Conservation (phyloP, 2,113 vertebrate genomes). For the Pangasianodon gigas region DNA sequence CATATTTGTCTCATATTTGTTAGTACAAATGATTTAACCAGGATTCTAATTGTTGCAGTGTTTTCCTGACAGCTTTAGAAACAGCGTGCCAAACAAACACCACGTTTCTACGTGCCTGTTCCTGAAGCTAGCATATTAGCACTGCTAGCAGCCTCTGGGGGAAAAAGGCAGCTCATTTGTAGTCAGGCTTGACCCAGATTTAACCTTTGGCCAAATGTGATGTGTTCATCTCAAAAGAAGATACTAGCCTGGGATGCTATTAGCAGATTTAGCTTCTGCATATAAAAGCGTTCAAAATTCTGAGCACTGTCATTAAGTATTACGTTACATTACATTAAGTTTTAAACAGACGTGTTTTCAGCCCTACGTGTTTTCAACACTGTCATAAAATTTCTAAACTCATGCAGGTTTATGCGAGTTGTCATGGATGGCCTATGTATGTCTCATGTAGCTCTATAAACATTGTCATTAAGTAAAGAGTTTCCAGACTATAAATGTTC, state of each 20-base stretch:
- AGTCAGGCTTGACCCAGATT: not conserved
- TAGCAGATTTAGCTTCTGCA: not conserved
- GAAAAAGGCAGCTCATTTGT: not conserved
- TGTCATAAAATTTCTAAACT: no score
- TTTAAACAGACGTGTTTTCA: not conserved
- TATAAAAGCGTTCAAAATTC: no score
- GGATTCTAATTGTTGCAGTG: constrained; percentile 26
- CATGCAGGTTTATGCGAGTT: not conserved
- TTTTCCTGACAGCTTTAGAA: not conserved
- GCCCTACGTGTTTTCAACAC: not conserved
- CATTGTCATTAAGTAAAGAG: not conserved
- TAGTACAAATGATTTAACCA: constrained; percentile 32
- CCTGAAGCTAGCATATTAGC: not conserved
- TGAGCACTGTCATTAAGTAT: not conserved
- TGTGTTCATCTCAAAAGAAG: not conserved
- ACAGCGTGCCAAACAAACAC: constrained; percentile 1
- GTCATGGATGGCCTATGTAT: not conserved
- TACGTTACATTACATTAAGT: not conserved
- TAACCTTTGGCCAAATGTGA: not conserved
- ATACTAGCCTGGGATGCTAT: no score
- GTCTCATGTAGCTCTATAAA: not conserved
- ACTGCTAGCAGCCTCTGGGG: not conserved
- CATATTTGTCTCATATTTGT: constrained; percentile 43
- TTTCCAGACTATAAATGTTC: not conserved
- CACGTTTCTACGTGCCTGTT: no score